Conservation (phyloP, 2,888 invertebrate species). For the Aphodius sticticus region DNA sequence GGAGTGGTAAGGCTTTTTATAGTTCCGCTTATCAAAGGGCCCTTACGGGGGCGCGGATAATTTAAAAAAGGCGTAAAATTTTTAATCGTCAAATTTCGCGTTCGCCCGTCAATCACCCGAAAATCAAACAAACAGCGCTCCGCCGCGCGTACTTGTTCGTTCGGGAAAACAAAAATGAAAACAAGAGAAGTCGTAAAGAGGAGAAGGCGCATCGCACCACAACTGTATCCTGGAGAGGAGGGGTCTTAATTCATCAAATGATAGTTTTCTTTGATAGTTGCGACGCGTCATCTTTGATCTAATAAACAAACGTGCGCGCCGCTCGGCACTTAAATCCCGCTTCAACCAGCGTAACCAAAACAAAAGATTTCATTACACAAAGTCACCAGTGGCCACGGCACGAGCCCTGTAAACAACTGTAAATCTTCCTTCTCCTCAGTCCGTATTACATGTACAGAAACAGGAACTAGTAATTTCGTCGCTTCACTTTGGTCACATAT, state of each 20-base stretch:
- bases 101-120: constrained; percentile 8
- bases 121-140: constrained; percentile 51
- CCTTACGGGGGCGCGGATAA: constrained; percentile 4
- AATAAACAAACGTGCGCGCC: constrained; percentile 56
- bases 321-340: constrained; percentile 49
- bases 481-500: background rate
- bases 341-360: constrained; percentile 53
- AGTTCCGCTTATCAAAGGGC: constrained; percentile 4
- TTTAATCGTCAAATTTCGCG: background rate
- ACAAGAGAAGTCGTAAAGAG: constrained; percentile 22
- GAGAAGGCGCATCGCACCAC: constrained; percentile 51
- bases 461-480: background rate
- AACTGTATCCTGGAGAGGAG: constrained; percentile 58
- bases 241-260: constrained; percentile 60
- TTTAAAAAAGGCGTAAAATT: background rate
- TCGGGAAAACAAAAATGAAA: constrained; percentile 23
- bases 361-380: constrained; percentile 57
- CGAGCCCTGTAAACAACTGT: constrained; percentile 35
- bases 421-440: constrained; percentile 29
- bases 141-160: background rate
- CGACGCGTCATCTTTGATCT: constrained; percentile 59
- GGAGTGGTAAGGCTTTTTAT: background rate
- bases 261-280: constrained; percentile 59
- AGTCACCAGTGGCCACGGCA: constrained; percentile 28
- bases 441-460: background rate